Percentiles rank a stretch among this genome's conserved stretches.
phyloP scores from a whole-genome alignment of 92 coral and sea anemone species.

The Blastomussa wellsi region DNA sequence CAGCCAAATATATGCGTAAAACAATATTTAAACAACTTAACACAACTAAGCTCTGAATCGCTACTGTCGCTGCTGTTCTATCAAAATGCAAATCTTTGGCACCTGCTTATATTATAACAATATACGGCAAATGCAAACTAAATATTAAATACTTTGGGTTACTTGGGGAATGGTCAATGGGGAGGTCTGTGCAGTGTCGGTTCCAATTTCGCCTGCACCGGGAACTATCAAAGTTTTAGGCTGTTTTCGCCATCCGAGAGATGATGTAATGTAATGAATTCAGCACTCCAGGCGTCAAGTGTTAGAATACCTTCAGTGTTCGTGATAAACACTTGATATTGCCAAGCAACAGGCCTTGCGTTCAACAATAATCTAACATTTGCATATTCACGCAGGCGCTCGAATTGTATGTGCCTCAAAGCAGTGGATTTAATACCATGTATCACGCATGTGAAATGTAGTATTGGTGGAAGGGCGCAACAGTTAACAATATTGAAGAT shows the following conservation, averaged over 20 bases:
- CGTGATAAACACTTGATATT: constrained; percentile 25
- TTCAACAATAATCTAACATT: background rate
- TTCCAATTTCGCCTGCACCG: background rate
- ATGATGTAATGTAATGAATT: background rate
- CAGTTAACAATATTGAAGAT: background rate
- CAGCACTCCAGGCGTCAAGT: background rate
- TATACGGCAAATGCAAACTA: background rate
- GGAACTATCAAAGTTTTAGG: background rate
- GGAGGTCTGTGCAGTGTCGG: background rate
- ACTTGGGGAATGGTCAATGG: background rate
- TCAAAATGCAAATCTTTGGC: background rate
- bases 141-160: background rate
- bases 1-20: background rate
- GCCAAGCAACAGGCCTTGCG: constrained; percentile 19
- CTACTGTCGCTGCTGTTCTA: background rate
- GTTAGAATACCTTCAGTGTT: constrained; percentile 1
- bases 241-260: background rate
- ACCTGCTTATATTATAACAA: background rate
- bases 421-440: background rate
- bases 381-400: constrained; percentile 19
- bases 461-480: background rate
- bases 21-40: background rate
- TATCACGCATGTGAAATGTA: background rate
- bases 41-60: background rate
- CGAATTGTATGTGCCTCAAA: background rate